Base-by-base conservation (phyloP, 1,140 invertebrate species). In the Phymorhynchus buccinoides region DNA sequence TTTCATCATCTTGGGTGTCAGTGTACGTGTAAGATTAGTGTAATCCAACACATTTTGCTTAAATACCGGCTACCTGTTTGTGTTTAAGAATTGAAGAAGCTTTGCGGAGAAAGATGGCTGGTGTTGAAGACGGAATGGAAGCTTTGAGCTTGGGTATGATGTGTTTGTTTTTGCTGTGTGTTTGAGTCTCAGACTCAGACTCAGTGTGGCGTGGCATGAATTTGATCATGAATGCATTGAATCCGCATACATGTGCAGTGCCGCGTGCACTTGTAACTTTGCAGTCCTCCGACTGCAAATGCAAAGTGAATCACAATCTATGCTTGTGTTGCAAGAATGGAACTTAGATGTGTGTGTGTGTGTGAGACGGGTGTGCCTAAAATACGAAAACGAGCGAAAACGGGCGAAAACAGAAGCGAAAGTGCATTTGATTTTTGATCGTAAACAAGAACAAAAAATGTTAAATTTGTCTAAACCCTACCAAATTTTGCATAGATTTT, bases 131-230 rank as follows among this genome's bases (percentile, higher is more conserved):
- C 75, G 85, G 79, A 83, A 62, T 87, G 1, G 84, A 83, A 83
- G 80, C 73, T 18, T 81, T 88, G 83, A 86, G 78, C 78, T 9
- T 88, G 84, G 84, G 88, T 88, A 87, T 62, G 86, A 68, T 71
- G 39, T 22, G 75, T 77, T 1, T 42, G 12, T 30, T 27, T 80
- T 52, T 27, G 9, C 7, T 2, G 39, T 39, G 22, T 30, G 9
- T 37, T 41, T 6, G 39, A 9, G n/a, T n/a, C 4, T 12, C 44
- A 30, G 12, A 30, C 48, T 52, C 22, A 9, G 27, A 66, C 6
- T 66, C 6, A 22, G 16, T 37, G 22, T 30, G 6, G 48, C 27
- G 1, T 18, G 0, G 77, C 7, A 0, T 79, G 12, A 14, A 32
- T 6, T 1, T 52, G 14, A 32, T n/a, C 32, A 7, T 79, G 12